Evolutionary conservation across 2,113 vertebrate species (phyloP).

Genomic region (Notiomystis cincta): DNA sequence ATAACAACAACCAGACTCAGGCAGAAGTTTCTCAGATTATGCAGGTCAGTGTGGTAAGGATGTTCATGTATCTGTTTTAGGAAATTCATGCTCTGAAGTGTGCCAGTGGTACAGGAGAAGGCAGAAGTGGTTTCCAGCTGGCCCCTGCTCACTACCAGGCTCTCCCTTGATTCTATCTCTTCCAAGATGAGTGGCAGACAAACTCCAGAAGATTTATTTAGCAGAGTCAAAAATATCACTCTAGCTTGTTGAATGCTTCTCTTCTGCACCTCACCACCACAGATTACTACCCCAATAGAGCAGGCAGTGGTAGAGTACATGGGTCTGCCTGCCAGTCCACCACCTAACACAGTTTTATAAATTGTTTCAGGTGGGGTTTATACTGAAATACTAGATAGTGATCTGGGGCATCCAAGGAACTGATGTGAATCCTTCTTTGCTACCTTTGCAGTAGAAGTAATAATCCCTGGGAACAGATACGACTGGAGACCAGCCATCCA

Average conservation of each 20-base stretch:
- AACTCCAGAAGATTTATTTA: not conserved
- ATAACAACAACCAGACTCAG: not conserved
- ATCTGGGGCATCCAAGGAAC: not conserved
- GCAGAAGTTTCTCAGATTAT: not conserved
- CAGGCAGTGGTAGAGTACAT: not conserved
- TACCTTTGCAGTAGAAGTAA: not conserved
- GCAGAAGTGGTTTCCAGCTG: not conserved
- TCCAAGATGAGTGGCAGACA: not conserved
- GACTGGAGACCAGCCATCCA: not conserved
- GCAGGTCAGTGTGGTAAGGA: not conserved
- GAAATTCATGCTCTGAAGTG: not conserved
- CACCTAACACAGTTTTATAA: not conserved
- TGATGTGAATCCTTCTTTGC: not conserved
- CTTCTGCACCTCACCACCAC: not conserved
- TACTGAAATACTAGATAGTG: not conserved
- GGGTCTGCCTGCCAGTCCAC: not conserved
- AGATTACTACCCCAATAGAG: not conserved
- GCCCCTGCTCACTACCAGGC: not conserved
- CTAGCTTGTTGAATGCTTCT: not conserved
- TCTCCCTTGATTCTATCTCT: not conserved
- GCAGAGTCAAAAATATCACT: not conserved
- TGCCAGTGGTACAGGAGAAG: not conserved
- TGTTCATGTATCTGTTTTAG: not conserved
- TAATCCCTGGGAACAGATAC: not conserved
- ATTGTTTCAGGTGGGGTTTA: not conserved